phyloP scores from a whole-genome alignment of 2,113 vertebrate genomes.

The Zapus hudsonius region DNA sequence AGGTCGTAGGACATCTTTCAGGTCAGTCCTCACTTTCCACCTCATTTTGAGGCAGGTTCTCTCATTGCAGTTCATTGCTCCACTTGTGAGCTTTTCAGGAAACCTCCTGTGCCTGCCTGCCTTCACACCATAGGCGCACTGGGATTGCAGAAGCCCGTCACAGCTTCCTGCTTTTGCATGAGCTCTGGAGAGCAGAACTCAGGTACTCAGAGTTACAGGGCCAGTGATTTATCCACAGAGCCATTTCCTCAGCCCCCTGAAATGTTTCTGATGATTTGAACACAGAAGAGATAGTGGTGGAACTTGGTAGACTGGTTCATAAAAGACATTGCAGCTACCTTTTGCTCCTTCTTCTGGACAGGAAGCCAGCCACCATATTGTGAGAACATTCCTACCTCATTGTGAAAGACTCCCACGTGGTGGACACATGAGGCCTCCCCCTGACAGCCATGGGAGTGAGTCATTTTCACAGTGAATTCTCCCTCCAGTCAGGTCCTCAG shows the following conservation, averaged over 20 bases:
- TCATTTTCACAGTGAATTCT: neutral
- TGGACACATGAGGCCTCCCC: neutral
- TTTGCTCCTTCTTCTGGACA: neutral
- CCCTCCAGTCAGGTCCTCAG: neutral
- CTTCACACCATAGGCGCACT: too few relatives aligned
- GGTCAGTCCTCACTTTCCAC: too few relatives aligned
- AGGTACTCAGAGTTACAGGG: too few relatives aligned
- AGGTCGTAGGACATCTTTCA: too few relatives aligned
- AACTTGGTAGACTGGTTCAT: neutral
- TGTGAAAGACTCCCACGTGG: neutral
- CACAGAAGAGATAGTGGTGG: neutral
- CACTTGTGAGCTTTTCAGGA: too few relatives aligned
- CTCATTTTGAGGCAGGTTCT: too few relatives aligned
- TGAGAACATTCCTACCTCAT: neutral
- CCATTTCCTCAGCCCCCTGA: neutral
- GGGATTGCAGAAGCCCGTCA: too few relatives aligned
- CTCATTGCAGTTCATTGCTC: too few relatives aligned
- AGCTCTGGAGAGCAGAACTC: too few relatives aligned
- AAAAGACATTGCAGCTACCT: neutral
- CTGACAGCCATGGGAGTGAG: neutral
- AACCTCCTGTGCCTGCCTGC: too few relatives aligned
- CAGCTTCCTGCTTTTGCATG: too few relatives aligned
- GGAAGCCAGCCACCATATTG: neutral
- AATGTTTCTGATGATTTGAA: neutral
- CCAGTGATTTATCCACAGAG: too few relatives aligned